Base-by-base conservation (phyloP, 2,888 invertebrate genomes). In the Criorhina ranunculi region DNA sequence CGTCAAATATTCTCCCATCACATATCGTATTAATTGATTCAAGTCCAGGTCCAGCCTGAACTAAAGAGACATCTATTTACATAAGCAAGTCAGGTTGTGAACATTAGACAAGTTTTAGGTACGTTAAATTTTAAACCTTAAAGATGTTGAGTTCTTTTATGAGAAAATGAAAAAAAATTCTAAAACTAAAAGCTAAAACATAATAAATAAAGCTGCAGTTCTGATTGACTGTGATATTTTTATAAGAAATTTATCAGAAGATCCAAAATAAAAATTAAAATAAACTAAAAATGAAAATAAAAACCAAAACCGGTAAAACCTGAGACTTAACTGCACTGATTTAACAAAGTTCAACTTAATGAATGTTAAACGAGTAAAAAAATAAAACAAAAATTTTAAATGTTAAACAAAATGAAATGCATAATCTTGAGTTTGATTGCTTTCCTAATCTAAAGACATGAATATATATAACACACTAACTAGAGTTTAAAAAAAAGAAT, bases 351-450 rank as follows among this genome's bases (percentile, higher is more conserved):
- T n/a, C 24, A 40, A 15, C 6, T 2, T 8, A 35, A 40, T 5
- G 15, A 67, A 67, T 24, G 24, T 24, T 12, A 8, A 42, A 31
- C 17, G 8, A 31, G 15, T 2, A 33, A 55, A 44, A 8, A 57
- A n/a, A 6, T 6, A 44, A 33, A n/a, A 53, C 11, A 7, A 17
- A 17, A n/a, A 46, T 42, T 12, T 19, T 37, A 5, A 55, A n/a
- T 9, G 6, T 17, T 17, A 29, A 9, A n/a, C 0, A n/a, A 19
- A 9, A 33, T 0, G 29, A 51, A 67, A 55, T 12, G 19, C 2
- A 66, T 35, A 60, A 51, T 72, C 73, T 55, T 64, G 62, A 73
- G 73, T 73, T 73, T 73, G 73, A 37, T 24, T 35, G 62, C 73
- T 17, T 64, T 9, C 42, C 53, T 73, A 62, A 44, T 19, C 53